Evolutionary conservation across 35 echinoderm and acorn worm species (phyloP), one percentile per base, ranked within the genome.

Genomic region (Patiria miniata): DNA sequence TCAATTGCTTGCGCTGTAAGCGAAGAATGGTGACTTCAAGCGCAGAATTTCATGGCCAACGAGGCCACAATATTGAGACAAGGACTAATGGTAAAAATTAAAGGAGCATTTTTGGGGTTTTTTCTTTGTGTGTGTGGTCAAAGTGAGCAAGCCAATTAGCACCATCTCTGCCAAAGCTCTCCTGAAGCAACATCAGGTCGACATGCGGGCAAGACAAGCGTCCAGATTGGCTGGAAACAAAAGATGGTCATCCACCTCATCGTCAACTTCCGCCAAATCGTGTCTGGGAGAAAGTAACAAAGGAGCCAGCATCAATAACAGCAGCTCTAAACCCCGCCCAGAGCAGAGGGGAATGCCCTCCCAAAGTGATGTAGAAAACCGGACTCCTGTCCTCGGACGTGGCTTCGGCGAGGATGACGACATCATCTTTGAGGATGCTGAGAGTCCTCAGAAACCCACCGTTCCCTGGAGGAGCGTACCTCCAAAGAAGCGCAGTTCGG

Each of bases 101-200:
- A n/a, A n/a, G n/a, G n/a, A n/a, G n/a, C n/a, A n/a, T n/a, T n/a
- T n/a, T n/a, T n/a, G n/a, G n/a, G n/a, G n/a, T n/a, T n/a, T n/a
- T n/a, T n/a, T n/a, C n/a, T n/a, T n/a, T n/a, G n/a, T n/a, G n/a
- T n/a, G n/a, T n/a, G n/a, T n/a, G n/a, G 54, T 30, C 36, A 26
- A 78, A 95, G 90, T 39, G 16, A 85, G 83, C 50, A 88, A 92
- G 29, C 18, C 39, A 17, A 68, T 93, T 15, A 61, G n/a, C 56
- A 73, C 91, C 38, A 80, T 97, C 23, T 78, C 95, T 51, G 91
- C 95, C 0, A 77, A 83, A 0, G 86, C 90, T 61, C 79, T 97
- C 21, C 47, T 97, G 18, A 90, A 97, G 84, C 83, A 93, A 39
- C 95, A 97, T 50, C 73, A 84, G 38, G 60, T 58, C 22, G 40